phyloP scores from a whole-genome alignment of 2,797 vertebrate species.

The Lutjanus argentimaculatus region DNA sequence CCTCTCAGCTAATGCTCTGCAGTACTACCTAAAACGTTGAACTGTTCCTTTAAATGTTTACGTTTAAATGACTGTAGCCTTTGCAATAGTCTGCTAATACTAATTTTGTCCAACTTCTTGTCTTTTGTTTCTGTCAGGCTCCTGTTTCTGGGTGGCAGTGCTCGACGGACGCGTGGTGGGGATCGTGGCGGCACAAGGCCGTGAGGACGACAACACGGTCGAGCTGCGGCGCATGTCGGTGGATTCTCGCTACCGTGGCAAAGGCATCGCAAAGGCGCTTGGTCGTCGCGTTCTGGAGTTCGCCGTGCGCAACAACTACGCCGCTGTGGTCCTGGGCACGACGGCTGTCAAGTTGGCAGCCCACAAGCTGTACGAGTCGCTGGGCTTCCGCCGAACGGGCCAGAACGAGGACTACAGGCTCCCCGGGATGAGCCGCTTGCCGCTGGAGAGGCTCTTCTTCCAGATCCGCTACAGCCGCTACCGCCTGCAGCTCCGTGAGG shows the following conservation, averaged over 20 bases:
- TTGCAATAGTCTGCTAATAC: neutral
- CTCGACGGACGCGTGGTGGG: constrained; percentile 95
- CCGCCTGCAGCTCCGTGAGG: constrained; percentile 98
- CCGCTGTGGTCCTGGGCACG: constrained; percentile 95
- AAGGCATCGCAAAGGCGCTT: constrained; percentile 97
- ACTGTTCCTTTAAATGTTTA: neutral
- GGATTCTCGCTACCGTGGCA: constrained; percentile 96
- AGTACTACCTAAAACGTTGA: neutral
- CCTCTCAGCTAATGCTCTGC: neutral
- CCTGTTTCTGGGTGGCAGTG: constrained; percentile 99
- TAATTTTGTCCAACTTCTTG: neutral
- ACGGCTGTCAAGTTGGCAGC: constrained; percentile 98
- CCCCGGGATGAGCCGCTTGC: constrained; percentile 95
- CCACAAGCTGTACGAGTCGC: constrained; percentile 98
- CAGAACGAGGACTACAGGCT: constrained; percentile 92
- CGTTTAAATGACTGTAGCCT: neutral
- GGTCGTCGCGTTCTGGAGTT: constrained; percentile 98
- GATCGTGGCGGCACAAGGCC: constrained; percentile 94
- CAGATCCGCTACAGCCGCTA: constrained; percentile 99
- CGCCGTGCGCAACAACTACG: constrained; percentile 95
- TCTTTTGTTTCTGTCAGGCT: constrained; percentile 86
- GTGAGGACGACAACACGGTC: constrained; percentile 94
- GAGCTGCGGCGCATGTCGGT: constrained; percentile 98
- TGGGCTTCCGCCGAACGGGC: constrained; percentile 95
- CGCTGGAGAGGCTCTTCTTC: constrained; percentile 97